Evolutionary conservation across 2,797 vertebrate species (phyloP).

Genomic region (Gymnoscopelus braueri): DNA sequence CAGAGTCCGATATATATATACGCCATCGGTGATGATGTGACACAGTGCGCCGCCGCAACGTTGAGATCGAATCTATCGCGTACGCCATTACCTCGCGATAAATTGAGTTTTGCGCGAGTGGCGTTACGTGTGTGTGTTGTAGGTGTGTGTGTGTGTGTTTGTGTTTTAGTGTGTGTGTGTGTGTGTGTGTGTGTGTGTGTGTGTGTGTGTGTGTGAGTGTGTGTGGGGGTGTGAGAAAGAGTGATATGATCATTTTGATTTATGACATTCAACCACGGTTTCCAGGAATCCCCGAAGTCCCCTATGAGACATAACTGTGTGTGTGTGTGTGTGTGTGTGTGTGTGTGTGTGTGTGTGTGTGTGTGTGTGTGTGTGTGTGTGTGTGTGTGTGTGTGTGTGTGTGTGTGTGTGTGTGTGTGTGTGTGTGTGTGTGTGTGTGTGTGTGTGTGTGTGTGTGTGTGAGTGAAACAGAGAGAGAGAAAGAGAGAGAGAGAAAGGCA

Average conservation of each 20-base stretch:
- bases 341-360: slow-evolving; percentile 17
- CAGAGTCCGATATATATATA: slow-evolving; percentile 51
- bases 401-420: slow-evolving; percentile 12
- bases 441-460: slow-evolving; percentile 29
- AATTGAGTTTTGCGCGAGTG: slow-evolving; percentile 25
- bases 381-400: slow-evolving; percentile 26
- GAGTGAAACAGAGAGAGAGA: slow-evolving; percentile 26
- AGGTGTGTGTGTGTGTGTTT: too few relatives aligned
- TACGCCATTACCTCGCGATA: slow-evolving; percentile 58
- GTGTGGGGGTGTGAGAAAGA: slow-evolving; percentile 10
- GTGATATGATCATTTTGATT: slow-evolving; percentile 76
- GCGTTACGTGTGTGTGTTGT: too few relatives aligned
- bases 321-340: slow-evolving; percentile 1
- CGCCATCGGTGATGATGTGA: slow-evolving; percentile 50
- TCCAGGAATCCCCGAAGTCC: slow-evolving; percentile 41
- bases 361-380: slow-evolving; percentile 40
- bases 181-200: background rate
- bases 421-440: slow-evolving; percentile 16
- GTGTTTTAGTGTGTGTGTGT: too few relatives aligned
- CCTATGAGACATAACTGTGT: slow-evolving; percentile 3
- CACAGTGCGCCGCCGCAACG: slow-evolving; percentile 28
- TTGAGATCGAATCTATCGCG: slow-evolving; percentile 59
- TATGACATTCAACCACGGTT: slow-evolving; percentile 56
- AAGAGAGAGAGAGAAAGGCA: slow-evolving; percentile 50
- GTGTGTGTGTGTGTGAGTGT: background rate